Base-by-base conservation (phyloP, 1,140 invertebrate species). In the Psilanteris sp. region DNA sequence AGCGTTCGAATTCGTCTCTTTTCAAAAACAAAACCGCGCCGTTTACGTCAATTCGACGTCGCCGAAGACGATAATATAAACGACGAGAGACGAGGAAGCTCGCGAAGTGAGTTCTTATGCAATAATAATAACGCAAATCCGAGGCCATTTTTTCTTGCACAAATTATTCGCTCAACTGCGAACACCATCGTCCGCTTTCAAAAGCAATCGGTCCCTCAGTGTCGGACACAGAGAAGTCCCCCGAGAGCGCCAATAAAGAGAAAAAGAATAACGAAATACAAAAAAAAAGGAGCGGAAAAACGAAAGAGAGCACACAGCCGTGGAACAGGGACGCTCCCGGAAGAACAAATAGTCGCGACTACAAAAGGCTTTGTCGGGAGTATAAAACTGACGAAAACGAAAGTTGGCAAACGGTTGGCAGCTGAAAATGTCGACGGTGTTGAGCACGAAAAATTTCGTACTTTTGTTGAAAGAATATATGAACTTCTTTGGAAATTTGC, bases 381-480 rank as follows among this genome's bases (percentile, higher is more conserved):
- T 24, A 54, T 50, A 64, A 59, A 62, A 70, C 50, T 64, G 43
- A 62, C 41, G 39, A 70, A 70, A 57, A 64, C 26, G 27, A 62
- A 62, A 55, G 37, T 52, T 52, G 20, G 43, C 32, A 59, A 59
- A 68, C 34, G 46, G 43, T 59, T 46, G 50, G 48, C 39, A 55
- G 36, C n/a, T 55, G 37, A 24, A 52, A 64, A 24, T 20, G 31
- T 26, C 16, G 36, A 16, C 22, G 15, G 1, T 16, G 37, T n/a
- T n/a, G n/a, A 15, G 7, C 16, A 36, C 16, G 16, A 57, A 62
- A 48, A 29, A 48, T 34, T 43, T 32, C 8, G 34, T 14, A 20
- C 14, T 54, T 20, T 16, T 20, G 54, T 11, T n/a, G n/a, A n/a
- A n/a, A n/a, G n/a, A n/a, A n/a, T n/a, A n/a, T n/a, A n/a, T n/a